Evolutionary conservation across 2,113 vertebrate species (phyloP).

Genomic region (Erinaceus europaeus): DNA sequence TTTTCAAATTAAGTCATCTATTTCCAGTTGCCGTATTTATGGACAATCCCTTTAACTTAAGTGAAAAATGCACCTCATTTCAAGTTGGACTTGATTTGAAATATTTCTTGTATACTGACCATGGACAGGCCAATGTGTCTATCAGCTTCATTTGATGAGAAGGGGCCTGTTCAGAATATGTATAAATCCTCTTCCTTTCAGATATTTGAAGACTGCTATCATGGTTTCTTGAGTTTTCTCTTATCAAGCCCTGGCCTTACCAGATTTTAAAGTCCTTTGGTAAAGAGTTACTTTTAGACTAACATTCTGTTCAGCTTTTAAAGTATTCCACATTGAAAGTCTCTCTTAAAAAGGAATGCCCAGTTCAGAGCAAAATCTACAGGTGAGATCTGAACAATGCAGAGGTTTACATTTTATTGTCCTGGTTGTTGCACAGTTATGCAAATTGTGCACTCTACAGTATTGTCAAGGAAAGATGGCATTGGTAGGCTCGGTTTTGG

Average conservation of each 20-base stretch:
- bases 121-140: background rate
- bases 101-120: background rate
- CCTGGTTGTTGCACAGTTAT: background rate
- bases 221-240: background rate
- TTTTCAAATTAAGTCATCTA: background rate
- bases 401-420: background rate
- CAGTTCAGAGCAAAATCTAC: background rate
- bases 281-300: background rate
- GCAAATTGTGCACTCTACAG: rapidly evolving
- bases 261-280: slow-evolving; percentile 22
- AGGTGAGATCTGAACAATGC: background rate
- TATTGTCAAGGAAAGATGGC: background rate
- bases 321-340: background rate
- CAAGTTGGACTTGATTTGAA: background rate
- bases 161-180: background rate
- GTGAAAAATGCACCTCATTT: background rate
- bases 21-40: background rate
- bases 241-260: background rate
- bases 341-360: background rate
- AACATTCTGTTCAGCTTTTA: slow-evolving; percentile 36
- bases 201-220: background rate
- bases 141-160: background rate
- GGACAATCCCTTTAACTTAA: background rate
- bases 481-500: background rate
- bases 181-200: background rate